phyloP scores from a whole-genome alignment of 2,797 vertebrate genomes.

The Pygocentrus nattereri region DNA sequence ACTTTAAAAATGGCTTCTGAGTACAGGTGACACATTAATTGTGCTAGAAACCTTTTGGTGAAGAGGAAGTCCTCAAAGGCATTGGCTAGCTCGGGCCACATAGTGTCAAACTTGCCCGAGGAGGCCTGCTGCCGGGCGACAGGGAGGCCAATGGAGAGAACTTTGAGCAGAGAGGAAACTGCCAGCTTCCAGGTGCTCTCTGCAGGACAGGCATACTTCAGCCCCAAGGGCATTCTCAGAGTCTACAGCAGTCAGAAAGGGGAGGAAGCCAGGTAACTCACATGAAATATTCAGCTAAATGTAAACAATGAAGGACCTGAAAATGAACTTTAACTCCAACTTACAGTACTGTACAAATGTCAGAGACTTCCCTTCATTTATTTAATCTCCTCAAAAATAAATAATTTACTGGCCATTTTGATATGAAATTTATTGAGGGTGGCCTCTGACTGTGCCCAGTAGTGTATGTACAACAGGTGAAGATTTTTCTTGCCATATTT shows the following conservation, averaged over 20 bases:
- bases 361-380: too few relatives aligned
- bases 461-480: too few relatives aligned
- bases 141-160: constrained; percentile 94
- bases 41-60: constrained; percentile 90
- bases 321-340: too few relatives aligned
- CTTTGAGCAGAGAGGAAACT: constrained; percentile 93
- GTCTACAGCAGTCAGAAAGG: constrained; percentile 77
- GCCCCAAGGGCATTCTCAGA: constrained; percentile 89
- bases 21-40: not conserved
- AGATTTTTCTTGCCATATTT: too few relatives aligned
- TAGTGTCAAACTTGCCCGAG: constrained; percentile 95
- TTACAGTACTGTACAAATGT: too few relatives aligned
- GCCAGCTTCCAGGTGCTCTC: constrained; percentile 99
- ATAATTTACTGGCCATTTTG: too few relatives aligned
- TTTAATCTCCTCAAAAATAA: too few relatives aligned
- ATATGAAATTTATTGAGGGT: too few relatives aligned
- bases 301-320: too few relatives aligned
- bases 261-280: not conserved
- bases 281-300: not conserved
- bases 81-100: constrained; percentile 96
- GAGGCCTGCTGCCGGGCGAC: constrained; percentile 96
- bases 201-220: constrained; percentile 97
- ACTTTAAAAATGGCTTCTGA: not conserved
- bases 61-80: constrained; percentile 98
- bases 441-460: too few relatives aligned